These are phyloP conservation scores for Siniperca obscura DNA, from an alignment of 2,797 vertebrate species.

Conservation along the genomic window DNA sequence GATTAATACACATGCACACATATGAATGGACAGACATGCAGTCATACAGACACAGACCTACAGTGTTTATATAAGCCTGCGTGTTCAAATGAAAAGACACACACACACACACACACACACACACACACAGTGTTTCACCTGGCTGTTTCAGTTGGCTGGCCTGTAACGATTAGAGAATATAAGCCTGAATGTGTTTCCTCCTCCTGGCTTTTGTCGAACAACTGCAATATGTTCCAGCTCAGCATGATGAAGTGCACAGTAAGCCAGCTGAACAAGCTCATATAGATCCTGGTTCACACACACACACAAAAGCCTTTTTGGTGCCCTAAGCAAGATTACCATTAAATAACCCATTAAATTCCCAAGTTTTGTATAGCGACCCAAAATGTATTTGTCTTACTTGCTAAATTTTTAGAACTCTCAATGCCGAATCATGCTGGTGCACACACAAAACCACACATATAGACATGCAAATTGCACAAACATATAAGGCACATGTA, in stretches of 20 bases:
- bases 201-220: conserved; percentile 59
- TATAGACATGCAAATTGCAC: neutral
- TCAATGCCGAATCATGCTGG: neutral
- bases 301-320: conserved; percentile 8
- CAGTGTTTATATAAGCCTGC: neutral
- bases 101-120: conserved; percentile 4
- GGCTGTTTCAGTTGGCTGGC: conserved; percentile 35
- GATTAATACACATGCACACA: neutral
- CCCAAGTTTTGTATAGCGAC: conserved; percentile 13
- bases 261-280: conserved; percentile 12
- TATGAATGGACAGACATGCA: neutral
- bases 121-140: neutral
- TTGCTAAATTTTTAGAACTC: neutral
- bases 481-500: neutral
- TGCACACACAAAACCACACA: neutral
- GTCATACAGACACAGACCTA: neutral
- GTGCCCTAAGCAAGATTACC: conserved; percentile 18
- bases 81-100: neutral
- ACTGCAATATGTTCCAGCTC: conserved; percentile 51
- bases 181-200: conserved; percentile 50
- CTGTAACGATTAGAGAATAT: conserved; percentile 52
- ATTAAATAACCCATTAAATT: conserved; percentile 41
- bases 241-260: conserved; percentile 40
- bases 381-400: conserved; percentile 23
- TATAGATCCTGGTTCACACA: conserved; percentile 14